Conservation (phyloP, 2,113 vertebrate species). For the Tragelaphus scriptus region DNA sequence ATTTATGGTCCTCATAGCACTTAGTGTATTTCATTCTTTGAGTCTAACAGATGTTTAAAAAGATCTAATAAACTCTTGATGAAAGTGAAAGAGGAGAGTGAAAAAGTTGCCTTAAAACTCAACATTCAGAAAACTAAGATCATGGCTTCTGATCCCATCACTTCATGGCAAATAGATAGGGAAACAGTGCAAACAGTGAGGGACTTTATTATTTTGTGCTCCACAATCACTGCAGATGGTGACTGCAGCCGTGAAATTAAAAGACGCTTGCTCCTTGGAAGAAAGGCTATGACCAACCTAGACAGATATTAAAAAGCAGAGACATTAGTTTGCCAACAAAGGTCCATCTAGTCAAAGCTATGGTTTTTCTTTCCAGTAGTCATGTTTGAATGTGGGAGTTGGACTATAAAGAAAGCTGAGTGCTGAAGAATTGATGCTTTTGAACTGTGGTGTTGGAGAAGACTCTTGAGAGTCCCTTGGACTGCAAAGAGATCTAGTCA, state of each 20-base stretch:
- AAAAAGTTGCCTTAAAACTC: neutral
- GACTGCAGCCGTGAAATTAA: neutral
- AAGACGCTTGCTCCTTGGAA: neutral
- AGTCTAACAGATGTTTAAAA: slow-evolving; percentile 14
- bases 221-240: neutral
- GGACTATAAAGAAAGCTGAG: neutral
- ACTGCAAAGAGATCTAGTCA: neutral
- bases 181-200: neutral
- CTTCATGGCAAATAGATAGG: neutral
- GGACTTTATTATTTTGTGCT: neutral
- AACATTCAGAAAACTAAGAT: neutral
- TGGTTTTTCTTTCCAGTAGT: neutral
- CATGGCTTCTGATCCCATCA: neutral
- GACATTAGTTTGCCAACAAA: neutral
- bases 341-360: neutral
- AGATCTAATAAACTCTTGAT: neutral
- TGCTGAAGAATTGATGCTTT: neutral
- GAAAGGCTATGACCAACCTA: neutral
- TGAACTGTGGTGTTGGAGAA: neutral
- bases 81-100: neutral
- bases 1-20: neutral
- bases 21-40: neutral
- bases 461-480: neutral
- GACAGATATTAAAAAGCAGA: neutral
- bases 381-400: neutral